Percentiles rank a stretch among this genome's conserved stretches.
Evolutionary conservation across 2,888 invertebrate species (phyloP).

Genomic region (Xestia rhomboidea): DNA sequence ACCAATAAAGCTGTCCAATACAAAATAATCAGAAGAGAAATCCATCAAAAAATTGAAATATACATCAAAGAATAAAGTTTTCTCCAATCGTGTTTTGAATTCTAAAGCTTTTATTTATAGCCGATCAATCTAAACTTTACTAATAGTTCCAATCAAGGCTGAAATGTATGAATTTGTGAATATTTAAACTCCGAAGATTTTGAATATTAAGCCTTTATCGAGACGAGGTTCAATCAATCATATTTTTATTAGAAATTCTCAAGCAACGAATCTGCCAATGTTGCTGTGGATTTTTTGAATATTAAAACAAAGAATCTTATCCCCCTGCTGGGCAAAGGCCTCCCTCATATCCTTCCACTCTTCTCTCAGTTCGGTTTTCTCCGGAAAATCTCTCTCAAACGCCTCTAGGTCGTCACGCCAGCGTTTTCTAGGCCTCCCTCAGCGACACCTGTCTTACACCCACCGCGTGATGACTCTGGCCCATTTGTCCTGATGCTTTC

Average conservation of each 20-base stretch:
- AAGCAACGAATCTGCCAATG: slow-evolving; percentile 14
- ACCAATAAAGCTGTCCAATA: slow-evolving; percentile 22
- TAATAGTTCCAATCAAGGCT: slow-evolving; percentile 56
- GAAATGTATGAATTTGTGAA: slow-evolving; percentile 57
- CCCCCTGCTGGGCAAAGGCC: no score
- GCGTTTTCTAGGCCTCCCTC: no score
- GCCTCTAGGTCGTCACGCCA: no score
- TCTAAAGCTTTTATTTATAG: slow-evolving; percentile 49
- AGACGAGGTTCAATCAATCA: slow-evolving; percentile 42
- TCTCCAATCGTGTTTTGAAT: slow-evolving; percentile 50
- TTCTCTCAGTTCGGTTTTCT: no score
- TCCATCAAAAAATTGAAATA: slow-evolving; percentile 42
- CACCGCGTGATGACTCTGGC: no score
- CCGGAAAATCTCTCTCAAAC: no score
- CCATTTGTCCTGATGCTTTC: no score
- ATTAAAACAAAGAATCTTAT: neutral
- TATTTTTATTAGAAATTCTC: slow-evolving; percentile 26
- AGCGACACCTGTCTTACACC: no score
- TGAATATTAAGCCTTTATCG: slow-evolving; percentile 38
- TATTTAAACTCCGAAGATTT: slow-evolving; percentile 51
- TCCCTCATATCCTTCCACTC: no score
- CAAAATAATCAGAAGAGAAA: slow-evolving; percentile 39
- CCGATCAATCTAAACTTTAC: slow-evolving; percentile 59
- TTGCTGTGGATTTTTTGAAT: slow-evolving; percentile 11
- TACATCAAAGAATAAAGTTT: slow-evolving; percentile 48